Percentiles rank a stretch among this genome's conserved stretches.
phyloP scores from a whole-genome alignment of 2,888 invertebrate genomes.

The Leptopilina drosophilae region DNA sequence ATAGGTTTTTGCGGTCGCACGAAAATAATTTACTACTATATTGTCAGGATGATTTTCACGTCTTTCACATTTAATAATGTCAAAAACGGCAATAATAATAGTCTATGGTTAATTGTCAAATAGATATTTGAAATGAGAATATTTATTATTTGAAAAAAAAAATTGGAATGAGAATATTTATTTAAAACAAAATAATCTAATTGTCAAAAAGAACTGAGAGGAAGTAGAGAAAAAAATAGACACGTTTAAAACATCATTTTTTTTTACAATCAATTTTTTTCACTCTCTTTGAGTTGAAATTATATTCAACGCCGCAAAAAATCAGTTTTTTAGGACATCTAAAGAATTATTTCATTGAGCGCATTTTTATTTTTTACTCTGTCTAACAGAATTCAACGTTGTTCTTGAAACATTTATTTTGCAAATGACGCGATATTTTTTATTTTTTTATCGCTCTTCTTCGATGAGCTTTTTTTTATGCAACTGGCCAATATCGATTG shows the following conservation, averaged over 20 bases:
- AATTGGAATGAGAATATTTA: no score
- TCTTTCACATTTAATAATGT: slow-evolving; percentile 7
- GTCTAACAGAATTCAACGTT: background rate
- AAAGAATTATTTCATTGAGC: background rate
- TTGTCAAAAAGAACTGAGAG: no score
- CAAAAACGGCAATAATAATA: background rate
- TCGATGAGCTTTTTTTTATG: background rate
- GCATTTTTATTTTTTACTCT: background rate
- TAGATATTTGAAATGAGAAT: background rate
- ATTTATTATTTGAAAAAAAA: no score
- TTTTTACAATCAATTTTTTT: background rate
- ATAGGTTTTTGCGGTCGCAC: slow-evolving; percentile 70
- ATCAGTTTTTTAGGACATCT: background rate
- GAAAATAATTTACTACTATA: slow-evolving; percentile 65
- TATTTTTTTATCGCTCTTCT: slow-evolving; percentile 5
- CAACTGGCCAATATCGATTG: slow-evolving; percentile 16
- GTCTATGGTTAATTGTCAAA: background rate
- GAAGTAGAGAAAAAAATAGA: no score
- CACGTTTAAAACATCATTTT: no score
- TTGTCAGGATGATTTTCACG: slow-evolving; percentile 1
- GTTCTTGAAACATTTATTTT: slow-evolving; percentile 1
- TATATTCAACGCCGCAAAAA: background rate
- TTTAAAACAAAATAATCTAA: no score
- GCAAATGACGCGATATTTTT: background rate
- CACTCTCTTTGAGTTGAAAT: background rate